These are phyloP conservation scores for Decapterus maruadsi DNA, from an alignment of 2,797 vertebrate species.

Conservation along the genomic window DNA sequence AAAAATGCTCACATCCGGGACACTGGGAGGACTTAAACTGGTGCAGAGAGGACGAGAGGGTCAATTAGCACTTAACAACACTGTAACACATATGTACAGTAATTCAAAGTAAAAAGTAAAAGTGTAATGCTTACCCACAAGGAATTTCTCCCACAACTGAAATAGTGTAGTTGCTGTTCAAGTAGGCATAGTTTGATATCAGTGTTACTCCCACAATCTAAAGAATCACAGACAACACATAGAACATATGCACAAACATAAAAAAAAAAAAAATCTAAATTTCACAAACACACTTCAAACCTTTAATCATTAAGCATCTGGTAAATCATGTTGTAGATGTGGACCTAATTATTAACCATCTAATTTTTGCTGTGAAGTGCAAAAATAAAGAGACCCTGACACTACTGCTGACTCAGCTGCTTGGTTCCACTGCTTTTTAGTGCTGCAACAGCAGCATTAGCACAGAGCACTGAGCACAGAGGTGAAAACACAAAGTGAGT, in stretches of 20 bases:
- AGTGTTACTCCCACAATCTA: constrained; percentile 92
- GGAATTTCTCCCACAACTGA: constrained; percentile 93
- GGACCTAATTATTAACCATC: constrained; percentile 71
- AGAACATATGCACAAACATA: constrained; percentile 18
- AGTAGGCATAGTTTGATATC: constrained; percentile 86
- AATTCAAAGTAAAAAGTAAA: too few relatives aligned
- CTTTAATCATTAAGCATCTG: constrained; percentile 50
- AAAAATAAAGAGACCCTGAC: constrained; percentile 43
- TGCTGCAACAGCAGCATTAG: constrained; percentile 62
- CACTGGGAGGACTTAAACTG: constrained; percentile 89
- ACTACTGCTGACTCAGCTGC: constrained; percentile 69
- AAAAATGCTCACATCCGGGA: constrained; percentile 85
- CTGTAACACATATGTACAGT: constrained; percentile 19
- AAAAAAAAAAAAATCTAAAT: background rate
- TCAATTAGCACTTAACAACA: background rate
- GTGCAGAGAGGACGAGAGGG: constrained; percentile 25
- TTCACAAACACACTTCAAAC: constrained; percentile 22
- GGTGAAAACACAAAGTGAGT: constrained; percentile 34
- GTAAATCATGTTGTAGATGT: constrained; percentile 56
- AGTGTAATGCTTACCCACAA: constrained; percentile 92
- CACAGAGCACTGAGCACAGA: constrained; percentile 31
- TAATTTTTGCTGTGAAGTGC: constrained; percentile 65
- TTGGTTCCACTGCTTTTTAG: constrained; percentile 61
- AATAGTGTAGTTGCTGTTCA: constrained; percentile 85
- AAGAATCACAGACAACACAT: constrained; percentile 42